Conservation (phyloP, 2,888 invertebrate species). For the Drosophila infuscata region DNA sequence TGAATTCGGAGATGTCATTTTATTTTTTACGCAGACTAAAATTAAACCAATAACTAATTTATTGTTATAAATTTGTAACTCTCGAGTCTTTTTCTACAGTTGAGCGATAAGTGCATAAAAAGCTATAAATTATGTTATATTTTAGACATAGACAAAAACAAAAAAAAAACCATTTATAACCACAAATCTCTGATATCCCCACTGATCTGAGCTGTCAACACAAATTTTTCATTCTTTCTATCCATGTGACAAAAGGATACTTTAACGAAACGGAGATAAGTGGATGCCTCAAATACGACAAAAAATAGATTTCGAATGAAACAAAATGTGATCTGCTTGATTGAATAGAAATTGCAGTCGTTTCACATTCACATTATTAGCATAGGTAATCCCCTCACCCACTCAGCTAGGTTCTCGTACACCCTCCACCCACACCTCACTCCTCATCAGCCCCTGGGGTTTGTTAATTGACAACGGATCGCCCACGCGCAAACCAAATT, state of each 20-base stretch:
- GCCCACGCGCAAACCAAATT: constrained; percentile 42
- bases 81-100: background rate
- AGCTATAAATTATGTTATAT: background rate
- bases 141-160: background rate
- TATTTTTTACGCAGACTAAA: background rate
- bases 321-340: background rate
- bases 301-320: background rate
- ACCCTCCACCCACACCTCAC: background rate
- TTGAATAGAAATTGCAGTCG: background rate
- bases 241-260: background rate
- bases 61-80: background rate
- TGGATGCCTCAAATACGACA: no score
- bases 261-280: background rate
- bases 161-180: no score
- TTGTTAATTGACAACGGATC: constrained; percentile 13
- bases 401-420: no score
- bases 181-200: no score
- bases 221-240: background rate
- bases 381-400: background rate
- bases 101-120: background rate
- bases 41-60: background rate
- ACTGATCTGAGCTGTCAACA: no score
- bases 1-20: background rate
- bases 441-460: background rate
- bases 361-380: background rate